Evolutionary conservation across 1,140 invertebrate genomes (phyloP), one percentile per base, ranked within the genome.

Genomic region (Pantala flavescens): DNA sequence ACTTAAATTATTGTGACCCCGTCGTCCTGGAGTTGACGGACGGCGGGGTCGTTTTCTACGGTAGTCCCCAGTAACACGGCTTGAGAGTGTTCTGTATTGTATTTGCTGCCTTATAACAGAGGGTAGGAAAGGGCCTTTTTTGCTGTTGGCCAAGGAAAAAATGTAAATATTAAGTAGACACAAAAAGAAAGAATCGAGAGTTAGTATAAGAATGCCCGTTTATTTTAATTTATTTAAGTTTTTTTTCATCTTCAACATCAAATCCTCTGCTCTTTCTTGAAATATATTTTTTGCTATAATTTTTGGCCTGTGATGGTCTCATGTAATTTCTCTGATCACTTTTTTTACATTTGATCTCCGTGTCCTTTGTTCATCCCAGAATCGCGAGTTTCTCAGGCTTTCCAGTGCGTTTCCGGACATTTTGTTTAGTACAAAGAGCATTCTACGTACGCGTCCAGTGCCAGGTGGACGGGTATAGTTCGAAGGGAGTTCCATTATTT

Each of bases 61-160:
- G 72, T 76, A 75, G 74, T 70, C 73, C 72, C 73, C 74, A 71
- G 70, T 72, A 71, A 71, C 73, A 23, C 71, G 14, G 42, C 23
- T 72, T 75, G 42, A 71, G 36, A 70, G 43, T 43, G 43, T 75
- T 75, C 74, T 75, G 74, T 75, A 43, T 42, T 75, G 70, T 75
- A 71, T 75, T 72, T 71, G 75, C 73, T 76, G 75, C 75, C 75
- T 76, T 76, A 76, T 71, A 76, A 76, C 73, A 76, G 75, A 70
- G 75, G 73, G 55, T 70, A 74, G 73, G 73, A 76, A 74, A 74
- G 28, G 24, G 73, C 72, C 73, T 73, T 73, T 76, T 76, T 76
- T 76, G 75, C 75, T 76, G 75, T 76, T 76, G 75, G 75, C 75
- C 70, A 76, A 28, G 71, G 24, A 71, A 76, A 75, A 71, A 75